phyloP scores from a whole-genome alignment of 2,888 invertebrate genomes.

The Timandra comae region DNA sequence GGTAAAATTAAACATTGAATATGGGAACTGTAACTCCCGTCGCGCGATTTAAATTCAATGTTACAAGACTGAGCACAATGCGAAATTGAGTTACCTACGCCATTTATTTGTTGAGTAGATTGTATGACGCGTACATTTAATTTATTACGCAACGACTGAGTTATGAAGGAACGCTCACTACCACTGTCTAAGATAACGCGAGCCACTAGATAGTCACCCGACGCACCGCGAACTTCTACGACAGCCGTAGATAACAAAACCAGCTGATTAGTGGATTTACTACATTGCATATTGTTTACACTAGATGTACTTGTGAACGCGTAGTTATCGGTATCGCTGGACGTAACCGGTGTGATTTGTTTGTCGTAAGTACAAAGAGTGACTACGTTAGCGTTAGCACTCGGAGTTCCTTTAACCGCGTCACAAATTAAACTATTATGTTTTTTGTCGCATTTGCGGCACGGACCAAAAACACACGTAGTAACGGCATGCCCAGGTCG shows the following conservation, averaged over 20 bases:
- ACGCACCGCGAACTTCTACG: too few species aligned
- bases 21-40: constrained; percentile 4
- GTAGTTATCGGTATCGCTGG: too few species aligned
- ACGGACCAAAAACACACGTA: constrained; percentile 5
- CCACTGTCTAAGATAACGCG: constrained; percentile 6
- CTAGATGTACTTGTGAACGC: too few species aligned
- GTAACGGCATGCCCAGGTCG: constrained; percentile 1
- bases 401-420: too few species aligned
- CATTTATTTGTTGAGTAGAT: constrained; percentile 20
- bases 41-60: constrained; percentile 10
- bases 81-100: constrained; percentile 15
- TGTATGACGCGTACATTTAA: constrained; percentile 18
- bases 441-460: constrained; percentile 6
- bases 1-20: constrained; percentile 18
- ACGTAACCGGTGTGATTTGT: too few species aligned
- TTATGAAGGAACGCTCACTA: constrained; percentile 18
- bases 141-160: constrained; percentile 13
- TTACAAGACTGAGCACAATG: constrained; percentile 16
- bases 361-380: too few species aligned
- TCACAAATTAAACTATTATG: constrained; percentile 5
- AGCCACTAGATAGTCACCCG: background rate
- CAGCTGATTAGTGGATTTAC: background rate
- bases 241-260: constrained; percentile 4
- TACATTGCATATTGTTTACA: too few species aligned
- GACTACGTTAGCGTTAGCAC: too few species aligned